phyloP scores from a whole-genome alignment of 2,113 vertebrate genomes.

The Gnathonemus longibarbis region DNA sequence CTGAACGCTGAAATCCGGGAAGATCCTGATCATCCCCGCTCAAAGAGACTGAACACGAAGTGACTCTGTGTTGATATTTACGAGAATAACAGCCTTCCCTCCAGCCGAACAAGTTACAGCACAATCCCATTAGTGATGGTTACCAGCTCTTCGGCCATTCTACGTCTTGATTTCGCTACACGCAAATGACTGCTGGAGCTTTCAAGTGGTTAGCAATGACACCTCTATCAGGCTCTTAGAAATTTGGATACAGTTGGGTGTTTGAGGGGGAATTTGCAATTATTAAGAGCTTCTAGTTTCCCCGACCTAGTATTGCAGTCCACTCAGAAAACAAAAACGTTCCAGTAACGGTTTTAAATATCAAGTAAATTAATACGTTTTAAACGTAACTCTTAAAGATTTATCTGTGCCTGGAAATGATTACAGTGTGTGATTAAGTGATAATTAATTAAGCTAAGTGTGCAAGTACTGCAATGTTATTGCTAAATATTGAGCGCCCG shows the following conservation, averaged over 20 bases:
- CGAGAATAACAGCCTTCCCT: constrained; percentile 57
- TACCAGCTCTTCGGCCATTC: constrained; percentile 48
- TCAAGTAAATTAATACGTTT: background rate
- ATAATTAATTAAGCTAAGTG: background rate
- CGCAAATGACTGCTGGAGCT: constrained; percentile 36
- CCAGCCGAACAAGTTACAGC: constrained; percentile 67
- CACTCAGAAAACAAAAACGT: background rate
- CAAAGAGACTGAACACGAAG: constrained; percentile 41
- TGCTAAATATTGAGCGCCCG: background rate
- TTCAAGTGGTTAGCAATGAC: constrained; percentile 42
- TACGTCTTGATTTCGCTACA: constrained; percentile 36
- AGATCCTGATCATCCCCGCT: constrained; percentile 93
- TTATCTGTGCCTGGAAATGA: background rate
- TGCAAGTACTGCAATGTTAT: constrained; percentile 12
- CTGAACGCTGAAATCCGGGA: constrained; percentile 98
- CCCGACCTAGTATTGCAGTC: background rate
- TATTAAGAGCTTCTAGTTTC: constrained; percentile 5
- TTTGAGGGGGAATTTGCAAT: background rate
- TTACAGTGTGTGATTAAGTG: background rate
- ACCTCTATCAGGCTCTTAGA: constrained; percentile 36
- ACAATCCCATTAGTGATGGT: constrained; percentile 71
- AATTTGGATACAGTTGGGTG: constrained; percentile 37
- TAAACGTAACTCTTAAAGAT: background rate
- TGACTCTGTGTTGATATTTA: constrained; percentile 49
- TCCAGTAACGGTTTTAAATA: background rate